Base-by-base conservation (phyloP, 2,888 invertebrate species). In the Tortricodes alternella region DNA sequence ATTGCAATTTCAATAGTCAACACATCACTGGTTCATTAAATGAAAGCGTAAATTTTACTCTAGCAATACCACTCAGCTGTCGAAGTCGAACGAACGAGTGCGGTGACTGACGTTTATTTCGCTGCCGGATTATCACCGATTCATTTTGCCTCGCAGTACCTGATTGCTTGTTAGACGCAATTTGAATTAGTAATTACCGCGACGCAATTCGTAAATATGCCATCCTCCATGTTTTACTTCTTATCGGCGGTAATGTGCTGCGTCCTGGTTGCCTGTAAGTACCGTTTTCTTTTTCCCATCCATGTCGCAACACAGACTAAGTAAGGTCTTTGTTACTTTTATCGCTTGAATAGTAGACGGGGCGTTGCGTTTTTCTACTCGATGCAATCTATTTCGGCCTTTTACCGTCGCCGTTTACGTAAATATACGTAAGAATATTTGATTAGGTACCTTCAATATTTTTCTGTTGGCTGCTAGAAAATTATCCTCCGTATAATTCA, bases 251-350 rank as follows among this genome's bases (percentile, higher is more conserved):
- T 81, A 62, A 52, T 87, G 53, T 80, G 82, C 72, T 78, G 83
- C 67, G 73, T 78, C 62, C 69, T 70, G 37, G 69, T 76, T 58
- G 62, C 79, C 29, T 86, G 89, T 89, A 71, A 88, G 89, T 80
- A 46, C 13, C 24, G 39, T 48, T 51, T 41, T 44, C 9, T 29
- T 19, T 38, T 16, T 23, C 29, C 18, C 27, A 23, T 43, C 38
- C 19, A 48, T 56, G 43, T 56, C 55, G 55, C 55, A 49, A 56
- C 21, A 21, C 23, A 37, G 18, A 41, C n/a, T 16, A 38, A 34
- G 15, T 13, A 27, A n/a, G 56, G 62, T 66, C 71, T 74, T 73
- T 73, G 73, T 74, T 70, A 61, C 62, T 66, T 66, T 62, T 68
- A 70, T 73, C 71, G 58, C 58, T 56, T 62, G 43, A 49, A 49